These are phyloP conservation scores for Halocynthia aurantium DNA, from an alignment of 23 tunicate genomes.

Conservation along the genomic window DNA sequence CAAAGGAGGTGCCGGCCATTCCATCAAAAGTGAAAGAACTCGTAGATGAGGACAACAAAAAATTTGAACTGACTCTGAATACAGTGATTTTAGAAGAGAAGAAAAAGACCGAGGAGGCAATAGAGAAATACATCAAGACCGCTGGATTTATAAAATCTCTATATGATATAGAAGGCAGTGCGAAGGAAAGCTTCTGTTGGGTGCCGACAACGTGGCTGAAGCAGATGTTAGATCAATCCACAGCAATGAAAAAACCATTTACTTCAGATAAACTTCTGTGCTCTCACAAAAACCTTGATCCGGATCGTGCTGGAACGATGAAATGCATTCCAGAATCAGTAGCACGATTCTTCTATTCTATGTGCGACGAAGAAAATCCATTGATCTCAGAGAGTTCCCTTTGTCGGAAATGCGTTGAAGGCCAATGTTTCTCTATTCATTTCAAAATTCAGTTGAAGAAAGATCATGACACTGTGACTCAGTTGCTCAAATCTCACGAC, in stretches of 20 bases:
- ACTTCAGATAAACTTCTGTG: constrained; percentile 28
- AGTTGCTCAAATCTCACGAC: constrained; percentile 18
- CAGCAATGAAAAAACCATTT: background rate
- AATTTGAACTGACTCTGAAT: constrained; percentile 8
- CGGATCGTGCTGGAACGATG: constrained; percentile 21
- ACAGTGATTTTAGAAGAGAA: constrained; percentile 3
- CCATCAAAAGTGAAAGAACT: constrained; percentile 26
- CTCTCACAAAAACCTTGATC: constrained; percentile 47
- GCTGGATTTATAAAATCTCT: background rate
- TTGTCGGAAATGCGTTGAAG: constrained; percentile 57
- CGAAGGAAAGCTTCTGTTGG: constrained; percentile 17
- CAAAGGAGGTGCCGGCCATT: background rate
- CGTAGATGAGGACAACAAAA: constrained; percentile 47
- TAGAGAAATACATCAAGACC: background rate
- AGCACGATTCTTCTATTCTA: constrained; percentile 27
- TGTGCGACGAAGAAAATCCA: constrained; percentile 1
- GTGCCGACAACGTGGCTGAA: constrained; percentile 46
- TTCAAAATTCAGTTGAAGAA: constrained; percentile 16
- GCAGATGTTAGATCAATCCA: constrained; percentile 22
- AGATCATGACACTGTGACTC: constrained; percentile 30
- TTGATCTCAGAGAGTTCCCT: constrained; percentile 8
- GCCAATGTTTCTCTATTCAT: constrained; percentile 39
- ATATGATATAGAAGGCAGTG: constrained; percentile 9
- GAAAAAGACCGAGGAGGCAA: constrained; percentile 16
- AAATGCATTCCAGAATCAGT: constrained; percentile 54